Evolutionary conservation across 1,140 invertebrate genomes (phyloP), one percentile per base, ranked within the genome.

Genomic region (Coboldia fuscipes): DNA sequence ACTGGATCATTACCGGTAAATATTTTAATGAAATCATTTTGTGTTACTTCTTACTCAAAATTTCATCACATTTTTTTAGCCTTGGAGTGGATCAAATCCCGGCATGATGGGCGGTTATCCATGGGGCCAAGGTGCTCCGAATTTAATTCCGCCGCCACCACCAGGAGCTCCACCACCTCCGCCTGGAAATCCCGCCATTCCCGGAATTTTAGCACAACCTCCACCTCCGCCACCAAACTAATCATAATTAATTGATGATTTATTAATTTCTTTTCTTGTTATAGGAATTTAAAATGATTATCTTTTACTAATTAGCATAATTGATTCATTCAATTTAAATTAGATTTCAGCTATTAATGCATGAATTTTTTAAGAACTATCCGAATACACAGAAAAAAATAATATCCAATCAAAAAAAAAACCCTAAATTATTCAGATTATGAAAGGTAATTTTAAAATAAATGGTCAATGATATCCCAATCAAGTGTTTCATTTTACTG

Each of bases 91-190:
- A 32, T 19, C 30, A 21, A 14, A 17, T 12, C 12, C 29, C 29
- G 16, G 13, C 29, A 6, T 19, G 8, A 21, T 19, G 21, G 13
- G n/a, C n/a, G n/a, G n/a, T n/a, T 32, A 20, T 32, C 30, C 30
- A 32, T 32, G 30, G 30, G 18, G 30, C 9, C 19, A 32, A 20
- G 30, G n/a, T 8, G 8, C 27, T 8, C 27, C 18, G n/a, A 32
- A 10, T 21, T 32, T 32, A 8, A 18, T 19, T 3, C 30, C 30
- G 4, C 18, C 18, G 10, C 30, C 30, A 32, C 7, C 30, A 14
- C 40, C 51, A 47, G 59, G 63, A 38, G 63, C 65, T n/a, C 64
- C 64, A 5, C 63, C 64, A 13, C 63, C 63, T 9, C 63, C 63
- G 0, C 63, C 63, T 4, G 62, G 63, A 4, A 56, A 60, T 3